A percentile compares a stretch with the other conserved stretches of the same genome.
phyloP scores from a whole-genome alignment of 2,797 vertebrate species.

The Cetoscarus ocellatus region DNA sequence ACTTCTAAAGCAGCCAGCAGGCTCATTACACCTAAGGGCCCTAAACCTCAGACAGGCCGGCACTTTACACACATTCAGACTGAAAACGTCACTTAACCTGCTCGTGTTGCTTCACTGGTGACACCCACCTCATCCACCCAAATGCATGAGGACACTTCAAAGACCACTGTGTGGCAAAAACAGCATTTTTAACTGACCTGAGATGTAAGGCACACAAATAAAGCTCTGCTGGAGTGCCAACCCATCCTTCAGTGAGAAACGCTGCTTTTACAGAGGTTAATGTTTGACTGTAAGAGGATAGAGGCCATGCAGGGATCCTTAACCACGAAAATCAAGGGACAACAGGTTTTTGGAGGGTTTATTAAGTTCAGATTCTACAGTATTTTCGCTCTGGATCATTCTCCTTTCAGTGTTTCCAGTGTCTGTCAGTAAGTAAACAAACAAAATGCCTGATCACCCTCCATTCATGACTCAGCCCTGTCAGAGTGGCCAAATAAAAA shows the following conservation, averaged over 20 bases:
- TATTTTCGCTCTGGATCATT: conserved; percentile 22
- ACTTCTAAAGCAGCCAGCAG: conserved; percentile 4
- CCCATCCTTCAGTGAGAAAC: background rate
- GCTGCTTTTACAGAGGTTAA: background rate
- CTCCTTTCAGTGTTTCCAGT: too few species aligned
- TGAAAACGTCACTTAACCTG: conserved; percentile 28
- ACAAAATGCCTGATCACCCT: too few species aligned
- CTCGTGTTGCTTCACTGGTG: conserved; percentile 18
- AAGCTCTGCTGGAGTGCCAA: background rate
- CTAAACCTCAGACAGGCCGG: background rate
- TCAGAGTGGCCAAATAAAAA: conserved; percentile 20
- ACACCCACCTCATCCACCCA: background rate
- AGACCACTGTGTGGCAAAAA: background rate
- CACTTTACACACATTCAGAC: background rate
- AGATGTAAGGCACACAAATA: background rate
- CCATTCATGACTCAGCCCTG: background rate
- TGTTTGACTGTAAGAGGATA: background rate
- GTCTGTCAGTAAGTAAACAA: conserved; percentile 25
- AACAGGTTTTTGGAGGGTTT: background rate
- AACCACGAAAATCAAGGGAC: conserved; percentile 33
- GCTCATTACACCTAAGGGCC: conserved; percentile 3
- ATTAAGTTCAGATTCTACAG: background rate
- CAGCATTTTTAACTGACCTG: conserved; percentile 9
- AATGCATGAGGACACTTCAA: conserved; percentile 23
- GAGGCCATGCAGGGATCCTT: background rate